Conservation (phyloP, 2,797 vertebrate genomes). For the Coregonus suidteri region DNA sequence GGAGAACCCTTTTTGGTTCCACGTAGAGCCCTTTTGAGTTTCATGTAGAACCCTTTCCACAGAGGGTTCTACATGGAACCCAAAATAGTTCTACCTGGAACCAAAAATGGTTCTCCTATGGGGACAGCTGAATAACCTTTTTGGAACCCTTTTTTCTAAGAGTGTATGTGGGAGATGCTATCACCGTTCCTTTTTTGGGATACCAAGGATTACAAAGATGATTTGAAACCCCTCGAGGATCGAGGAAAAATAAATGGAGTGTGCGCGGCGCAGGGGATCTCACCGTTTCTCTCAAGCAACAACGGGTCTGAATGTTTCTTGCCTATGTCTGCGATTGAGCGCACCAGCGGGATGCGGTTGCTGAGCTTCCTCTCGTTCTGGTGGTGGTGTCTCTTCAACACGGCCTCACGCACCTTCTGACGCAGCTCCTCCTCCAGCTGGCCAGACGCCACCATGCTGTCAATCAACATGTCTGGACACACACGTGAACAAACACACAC, state of each 20-base stretch:
- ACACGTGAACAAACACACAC: slow-evolving; percentile 10
- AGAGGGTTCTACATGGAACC: too few species aligned
- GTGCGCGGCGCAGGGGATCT: slow-evolving; percentile 68
- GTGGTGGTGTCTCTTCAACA: slow-evolving; percentile 96
- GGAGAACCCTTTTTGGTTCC: too few species aligned
- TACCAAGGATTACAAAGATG: not conserved
- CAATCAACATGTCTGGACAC: slow-evolving; percentile 90
- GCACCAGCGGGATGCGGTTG: slow-evolving; percentile 95
- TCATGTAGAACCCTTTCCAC: too few species aligned
- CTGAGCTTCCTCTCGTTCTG: slow-evolving; percentile 97
- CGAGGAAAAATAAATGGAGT: slow-evolving; percentile 70
- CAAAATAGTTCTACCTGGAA: too few species aligned
- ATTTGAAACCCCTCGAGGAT: not conserved
- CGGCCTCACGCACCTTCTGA: slow-evolving; percentile 88
- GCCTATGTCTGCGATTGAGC: slow-evolving; percentile 99
- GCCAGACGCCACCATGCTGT: slow-evolving; percentile 92
- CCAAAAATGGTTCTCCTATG: too few species aligned
- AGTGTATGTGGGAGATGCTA: not conserved
- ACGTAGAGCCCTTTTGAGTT: too few species aligned
- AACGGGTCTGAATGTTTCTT: slow-evolving; percentile 99
- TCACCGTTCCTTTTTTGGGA: not conserved
- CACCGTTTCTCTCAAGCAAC: slow-evolving; percentile 98
- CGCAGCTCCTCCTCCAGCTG: slow-evolving; percentile 89
- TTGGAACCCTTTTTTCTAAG: not conserved
- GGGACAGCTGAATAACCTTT: too few species aligned